A percentile compares a stretch with the other conserved stretches of the same genome.
Evolutionary conservation across 2,113 vertebrate species (phyloP).

Genomic region (Calypte anna): DNA sequence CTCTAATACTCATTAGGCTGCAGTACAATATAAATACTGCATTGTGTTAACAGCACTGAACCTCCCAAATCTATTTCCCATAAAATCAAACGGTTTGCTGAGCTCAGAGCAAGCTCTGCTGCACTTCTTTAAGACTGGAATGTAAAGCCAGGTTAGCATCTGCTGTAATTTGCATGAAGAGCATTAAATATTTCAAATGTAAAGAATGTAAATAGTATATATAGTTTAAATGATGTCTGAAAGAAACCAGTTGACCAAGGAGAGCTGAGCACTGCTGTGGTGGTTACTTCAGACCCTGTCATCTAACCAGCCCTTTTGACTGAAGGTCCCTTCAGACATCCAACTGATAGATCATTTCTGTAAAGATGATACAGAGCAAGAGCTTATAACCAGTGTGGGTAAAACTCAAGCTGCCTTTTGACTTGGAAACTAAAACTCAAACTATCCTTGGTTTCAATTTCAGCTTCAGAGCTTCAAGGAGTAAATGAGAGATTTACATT

Average conservation of each 20-base stretch:
- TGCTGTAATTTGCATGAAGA: not conserved
- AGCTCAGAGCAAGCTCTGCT: not conserved
- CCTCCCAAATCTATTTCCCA: not conserved
- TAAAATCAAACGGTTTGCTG: not conserved
- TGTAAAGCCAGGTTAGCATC: not conserved
- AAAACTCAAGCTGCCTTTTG: not conserved
- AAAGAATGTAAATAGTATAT: too few species aligned
- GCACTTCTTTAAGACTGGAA: not conserved
- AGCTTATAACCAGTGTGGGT: not conserved
- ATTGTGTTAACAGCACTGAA: not conserved
- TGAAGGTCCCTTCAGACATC: not conserved
- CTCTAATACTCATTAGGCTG: conserved; percentile 3
- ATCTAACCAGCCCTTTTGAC: not conserved
- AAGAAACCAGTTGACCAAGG: not conserved
- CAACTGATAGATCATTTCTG: not conserved
- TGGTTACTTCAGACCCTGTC: not conserved
- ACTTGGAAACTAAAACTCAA: not conserved
- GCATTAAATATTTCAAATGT: too few species aligned
- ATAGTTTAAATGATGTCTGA: not conserved
- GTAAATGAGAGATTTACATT: not conserved
- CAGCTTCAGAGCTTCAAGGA: not conserved
- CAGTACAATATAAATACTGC: not conserved
- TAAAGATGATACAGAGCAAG: not conserved
- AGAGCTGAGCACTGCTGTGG: not conserved
- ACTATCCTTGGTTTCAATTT: not conserved